Percentiles rank a stretch among this genome's conserved stretches.
Evolutionary conservation across 2,888 invertebrate species (phyloP).

Genomic region (Drosophila meridionalis): DNA sequence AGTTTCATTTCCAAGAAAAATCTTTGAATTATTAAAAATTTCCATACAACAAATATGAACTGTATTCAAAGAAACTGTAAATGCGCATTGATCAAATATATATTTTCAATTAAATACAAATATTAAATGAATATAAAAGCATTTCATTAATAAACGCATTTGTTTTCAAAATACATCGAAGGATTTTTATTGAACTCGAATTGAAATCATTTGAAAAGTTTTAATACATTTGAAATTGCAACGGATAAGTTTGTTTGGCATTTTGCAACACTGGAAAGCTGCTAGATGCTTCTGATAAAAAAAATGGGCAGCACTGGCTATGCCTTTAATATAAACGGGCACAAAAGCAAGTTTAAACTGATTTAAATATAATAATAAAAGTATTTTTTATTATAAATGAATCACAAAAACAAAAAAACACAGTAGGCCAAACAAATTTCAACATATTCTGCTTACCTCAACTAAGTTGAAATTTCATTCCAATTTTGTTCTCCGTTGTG

Average conservation of each 20-base stretch:
- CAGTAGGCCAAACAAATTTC: background rate
- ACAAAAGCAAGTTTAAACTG: too few species aligned
- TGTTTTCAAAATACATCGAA: background rate
- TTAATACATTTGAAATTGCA: background rate
- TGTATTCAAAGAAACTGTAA: constrained; percentile 4
- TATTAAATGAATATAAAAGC: background rate
- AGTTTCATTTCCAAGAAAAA: background rate
- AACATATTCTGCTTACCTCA: background rate
- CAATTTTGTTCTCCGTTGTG: constrained; percentile 37
- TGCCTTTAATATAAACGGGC: background rate
- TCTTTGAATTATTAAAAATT: background rate
- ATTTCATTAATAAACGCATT: background rate
- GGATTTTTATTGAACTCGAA: background rate
- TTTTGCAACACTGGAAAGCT: background rate
- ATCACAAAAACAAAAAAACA: background rate
- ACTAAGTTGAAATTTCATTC: constrained; percentile 25
- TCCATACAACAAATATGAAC: background rate
- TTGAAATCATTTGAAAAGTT: background rate
- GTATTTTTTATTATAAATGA: background rate
- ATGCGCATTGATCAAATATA: background rate
- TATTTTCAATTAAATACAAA: constrained; percentile 9
- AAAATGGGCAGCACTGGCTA: background rate
- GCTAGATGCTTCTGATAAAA: background rate
- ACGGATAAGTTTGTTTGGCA: background rate
- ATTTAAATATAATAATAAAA: background rate